phyloP scores from a whole-genome alignment of 2,797 vertebrate species.

The Eulemur albifrons region DNA sequence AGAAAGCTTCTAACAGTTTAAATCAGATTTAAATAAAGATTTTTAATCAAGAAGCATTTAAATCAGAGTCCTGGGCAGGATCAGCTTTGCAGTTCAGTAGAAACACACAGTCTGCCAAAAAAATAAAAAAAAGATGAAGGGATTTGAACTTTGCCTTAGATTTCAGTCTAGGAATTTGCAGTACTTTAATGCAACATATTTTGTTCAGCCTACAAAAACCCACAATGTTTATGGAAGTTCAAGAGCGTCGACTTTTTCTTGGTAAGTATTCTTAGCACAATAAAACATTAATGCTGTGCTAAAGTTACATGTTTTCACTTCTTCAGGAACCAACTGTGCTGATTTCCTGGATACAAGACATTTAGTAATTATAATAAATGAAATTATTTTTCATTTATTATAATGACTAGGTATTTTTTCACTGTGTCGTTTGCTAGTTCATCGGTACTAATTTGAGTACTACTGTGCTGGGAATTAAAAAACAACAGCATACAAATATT shows the following conservation, averaged over 20 bases:
- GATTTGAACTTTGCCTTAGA: constrained; percentile 81
- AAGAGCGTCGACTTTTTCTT: not conserved
- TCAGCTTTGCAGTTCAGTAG: constrained; percentile 58
- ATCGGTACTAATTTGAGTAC: not conserved
- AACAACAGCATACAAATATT: not conserved
- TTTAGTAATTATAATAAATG: not conserved
- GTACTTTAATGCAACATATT: constrained; percentile 44
- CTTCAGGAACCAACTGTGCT: not conserved
- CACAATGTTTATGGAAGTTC: constrained; percentile 44
- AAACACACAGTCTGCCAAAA: constrained; percentile 67
- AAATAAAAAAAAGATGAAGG: not conserved
- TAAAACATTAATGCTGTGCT: not conserved
- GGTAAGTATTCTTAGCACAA: constrained; percentile 6
- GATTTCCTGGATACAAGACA: not conserved
- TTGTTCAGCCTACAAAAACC: constrained; percentile 49
- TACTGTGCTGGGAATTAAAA: not conserved
- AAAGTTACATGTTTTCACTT: not conserved
- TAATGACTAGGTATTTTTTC: not conserved
- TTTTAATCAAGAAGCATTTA: constrained; percentile 47
- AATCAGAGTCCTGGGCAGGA: not conserved
- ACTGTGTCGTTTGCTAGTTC: not conserved
- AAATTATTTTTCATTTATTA: not conserved
- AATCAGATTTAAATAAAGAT: constrained; percentile 40
- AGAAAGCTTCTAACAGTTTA: constrained; percentile 1
- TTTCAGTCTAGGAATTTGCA: constrained; percentile 60